A percentile compares a stretch with the other conserved stretches of the same genome.
These are phyloP conservation scores for Lepidocolaptes lacrymiger DNA, from an alignment of 2,797 vertebrate genomes.

Conservation along the genomic window DNA sequence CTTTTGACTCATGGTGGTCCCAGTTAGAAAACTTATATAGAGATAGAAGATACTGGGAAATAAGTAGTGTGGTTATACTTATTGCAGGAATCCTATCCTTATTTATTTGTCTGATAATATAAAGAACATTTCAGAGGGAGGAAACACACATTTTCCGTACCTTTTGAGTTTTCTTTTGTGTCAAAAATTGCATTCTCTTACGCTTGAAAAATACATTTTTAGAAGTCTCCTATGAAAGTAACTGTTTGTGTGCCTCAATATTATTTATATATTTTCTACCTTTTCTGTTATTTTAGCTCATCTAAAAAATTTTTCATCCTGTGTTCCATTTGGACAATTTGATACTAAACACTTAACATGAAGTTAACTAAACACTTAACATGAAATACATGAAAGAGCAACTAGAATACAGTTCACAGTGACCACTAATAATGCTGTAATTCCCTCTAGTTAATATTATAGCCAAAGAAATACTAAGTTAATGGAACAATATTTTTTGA, in stretches of 20 bases:
- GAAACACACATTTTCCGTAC: background rate
- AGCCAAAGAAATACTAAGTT: background rate
- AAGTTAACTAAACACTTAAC: too few species aligned
- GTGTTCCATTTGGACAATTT: background rate
- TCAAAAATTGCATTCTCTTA: background rate
- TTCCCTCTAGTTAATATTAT: background rate
- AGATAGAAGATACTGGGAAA: background rate
- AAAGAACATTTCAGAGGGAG: background rate
- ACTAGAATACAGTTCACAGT: background rate
- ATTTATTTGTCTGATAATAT: background rate
- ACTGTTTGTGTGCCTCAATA: background rate
- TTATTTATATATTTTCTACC: background rate
- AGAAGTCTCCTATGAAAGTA: background rate
- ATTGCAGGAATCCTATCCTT: background rate
- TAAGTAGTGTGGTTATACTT: background rate
- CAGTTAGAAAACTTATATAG: background rate
- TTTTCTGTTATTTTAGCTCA: background rate
- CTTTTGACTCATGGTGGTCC: background rate
- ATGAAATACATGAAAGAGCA: background rate
- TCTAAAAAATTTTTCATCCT: background rate
- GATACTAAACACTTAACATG: background rate
- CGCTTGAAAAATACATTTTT: background rate
- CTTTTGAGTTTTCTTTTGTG: background rate
- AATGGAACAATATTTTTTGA: background rate
- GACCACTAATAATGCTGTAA: background rate